A percentile compares a stretch with the other conserved stretches of the same genome.
These are phyloP conservation scores for Himalopsyche tibetana DNA, from an alignment of 2,888 invertebrate genomes.

Conservation along the genomic window DNA sequence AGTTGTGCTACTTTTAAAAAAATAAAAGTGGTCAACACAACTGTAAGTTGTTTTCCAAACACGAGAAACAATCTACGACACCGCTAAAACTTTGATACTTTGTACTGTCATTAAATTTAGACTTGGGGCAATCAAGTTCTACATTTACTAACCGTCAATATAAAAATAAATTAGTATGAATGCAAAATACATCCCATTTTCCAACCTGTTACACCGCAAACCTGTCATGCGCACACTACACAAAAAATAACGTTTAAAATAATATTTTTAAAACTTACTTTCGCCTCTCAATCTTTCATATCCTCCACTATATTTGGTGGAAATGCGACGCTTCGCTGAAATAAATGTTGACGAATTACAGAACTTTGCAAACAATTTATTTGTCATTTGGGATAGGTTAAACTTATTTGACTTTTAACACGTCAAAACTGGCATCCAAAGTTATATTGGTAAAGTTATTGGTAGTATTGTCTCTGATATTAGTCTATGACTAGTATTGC, in stretches of 20 bases:
- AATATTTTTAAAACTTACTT: conserved; percentile 53
- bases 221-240: conserved; percentile 51
- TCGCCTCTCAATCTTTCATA: conserved; percentile 57
- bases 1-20: conserved; percentile 12
- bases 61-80: no score
- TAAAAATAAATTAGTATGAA: conserved; percentile 33
- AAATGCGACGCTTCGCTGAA: conserved; percentile 47
- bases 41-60: not conserved
- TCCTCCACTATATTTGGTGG: conserved; percentile 48
- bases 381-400: conserved; percentile 34
- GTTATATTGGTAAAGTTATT: no score
- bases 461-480: no score
- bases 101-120: no score
- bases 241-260: conserved; percentile 18
- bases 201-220: conserved; percentile 50
- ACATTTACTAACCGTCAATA: not conserved
- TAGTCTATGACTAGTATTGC: no score
- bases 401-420: not conserved
- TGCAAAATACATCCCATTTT: not conserved
- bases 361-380: conserved; percentile 43
- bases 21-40: not conserved
- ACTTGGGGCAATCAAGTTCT: no score
- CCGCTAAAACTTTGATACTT: no score
- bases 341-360: conserved; percentile 47
- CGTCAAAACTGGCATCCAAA: not conserved